Percentiles rank a stretch among this genome's conserved stretches.
These are phyloP conservation scores for Takifugu bimaculatus DNA, from an alignment of 2,113 vertebrate species.

Conservation along the genomic window DNA sequence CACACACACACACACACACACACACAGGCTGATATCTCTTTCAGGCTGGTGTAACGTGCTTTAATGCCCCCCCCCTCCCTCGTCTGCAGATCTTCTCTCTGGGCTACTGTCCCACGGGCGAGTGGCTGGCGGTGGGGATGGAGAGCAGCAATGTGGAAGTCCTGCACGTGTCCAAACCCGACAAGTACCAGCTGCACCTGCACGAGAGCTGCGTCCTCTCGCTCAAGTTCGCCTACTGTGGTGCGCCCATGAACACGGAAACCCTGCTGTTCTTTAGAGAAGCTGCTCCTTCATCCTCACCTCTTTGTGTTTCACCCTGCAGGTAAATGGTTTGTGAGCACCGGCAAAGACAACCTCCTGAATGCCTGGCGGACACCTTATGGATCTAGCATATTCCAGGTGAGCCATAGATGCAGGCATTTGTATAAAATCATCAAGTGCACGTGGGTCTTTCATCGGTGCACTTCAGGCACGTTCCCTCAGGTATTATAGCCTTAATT, in stretches of 20 bases:
- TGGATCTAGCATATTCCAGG: conserved; percentile 89
- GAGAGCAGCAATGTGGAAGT: conserved; percentile 85
- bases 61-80: not conserved
- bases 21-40: not conserved
- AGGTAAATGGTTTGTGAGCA: conserved; percentile 92
- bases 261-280: conserved; percentile 27
- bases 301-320: conserved; percentile 46
- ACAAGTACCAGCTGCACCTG: conserved; percentile 87
- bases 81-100: conserved; percentile 80
- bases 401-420: conserved; percentile 30
- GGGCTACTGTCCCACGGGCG: conserved; percentile 84
- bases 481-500: too few relatives aligned
- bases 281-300: conserved; percentile 8
- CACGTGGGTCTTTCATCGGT: too few relatives aligned
- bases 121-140: conserved; percentile 85
- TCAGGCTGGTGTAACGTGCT: not conserved
- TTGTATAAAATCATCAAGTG: not conserved
- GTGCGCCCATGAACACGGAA: conserved; percentile 54
- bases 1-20: not conserved
- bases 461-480: too few relatives aligned
- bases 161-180: conserved; percentile 81
- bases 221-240: conserved; percentile 87
- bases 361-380: conserved; percentile 88
- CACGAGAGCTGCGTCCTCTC: conserved; percentile 89
- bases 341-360: conserved; percentile 86